A percentile compares a stretch with the other conserved stretches of the same genome.
Evolutionary conservation across 2,888 invertebrate species (phyloP).

Genomic region (Athalia cordata): DNA sequence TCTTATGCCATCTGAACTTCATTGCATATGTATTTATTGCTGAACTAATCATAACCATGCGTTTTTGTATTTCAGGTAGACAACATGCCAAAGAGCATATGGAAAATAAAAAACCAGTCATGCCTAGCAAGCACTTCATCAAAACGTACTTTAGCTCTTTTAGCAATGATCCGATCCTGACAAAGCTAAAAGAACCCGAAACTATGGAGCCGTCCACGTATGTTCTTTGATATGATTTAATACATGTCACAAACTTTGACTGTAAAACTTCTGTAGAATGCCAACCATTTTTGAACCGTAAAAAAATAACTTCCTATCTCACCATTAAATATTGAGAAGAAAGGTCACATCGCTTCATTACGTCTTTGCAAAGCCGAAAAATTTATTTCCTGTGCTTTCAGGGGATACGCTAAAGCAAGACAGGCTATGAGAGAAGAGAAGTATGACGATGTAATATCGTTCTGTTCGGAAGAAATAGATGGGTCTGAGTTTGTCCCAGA

Average conservation of each 20-base stretch:
- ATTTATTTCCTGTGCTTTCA: constrained; percentile 57
- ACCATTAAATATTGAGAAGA: neutral
- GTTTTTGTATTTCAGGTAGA: constrained; percentile 67
- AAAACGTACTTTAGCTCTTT: constrained; percentile 92
- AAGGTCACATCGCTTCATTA: neutral
- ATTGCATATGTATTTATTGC: neutral
- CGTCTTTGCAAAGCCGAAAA: neutral
- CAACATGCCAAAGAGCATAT: constrained; percentile 86
- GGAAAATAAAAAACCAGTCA: constrained; percentile 80
- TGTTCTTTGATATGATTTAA: constrained; percentile 16
- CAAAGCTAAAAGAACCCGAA: constrained; percentile 73
- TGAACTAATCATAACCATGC: constrained; percentile 25
- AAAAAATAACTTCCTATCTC: neutral
- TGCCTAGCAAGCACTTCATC: constrained; percentile 91
- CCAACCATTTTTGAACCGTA: neutral
- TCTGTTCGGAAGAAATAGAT: constrained; percentile 86
- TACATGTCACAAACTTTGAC: constrained; percentile 1
- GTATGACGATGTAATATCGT: constrained; percentile 85
- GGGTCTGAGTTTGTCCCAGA: constrained; percentile 50
- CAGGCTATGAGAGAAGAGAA: constrained; percentile 81
- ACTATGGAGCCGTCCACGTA: constrained; percentile 65
- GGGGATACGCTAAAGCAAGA: constrained; percentile 84
- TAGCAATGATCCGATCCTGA: constrained; percentile 87
- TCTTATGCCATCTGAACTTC: neutral
- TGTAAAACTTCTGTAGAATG: constrained; percentile 42